A percentile compares a stretch with the other conserved stretches of the same genome.
These are phyloP conservation scores for Tangara arthus DNA, from an alignment of 2,797 vertebrate genomes.

Conservation along the genomic window DNA sequence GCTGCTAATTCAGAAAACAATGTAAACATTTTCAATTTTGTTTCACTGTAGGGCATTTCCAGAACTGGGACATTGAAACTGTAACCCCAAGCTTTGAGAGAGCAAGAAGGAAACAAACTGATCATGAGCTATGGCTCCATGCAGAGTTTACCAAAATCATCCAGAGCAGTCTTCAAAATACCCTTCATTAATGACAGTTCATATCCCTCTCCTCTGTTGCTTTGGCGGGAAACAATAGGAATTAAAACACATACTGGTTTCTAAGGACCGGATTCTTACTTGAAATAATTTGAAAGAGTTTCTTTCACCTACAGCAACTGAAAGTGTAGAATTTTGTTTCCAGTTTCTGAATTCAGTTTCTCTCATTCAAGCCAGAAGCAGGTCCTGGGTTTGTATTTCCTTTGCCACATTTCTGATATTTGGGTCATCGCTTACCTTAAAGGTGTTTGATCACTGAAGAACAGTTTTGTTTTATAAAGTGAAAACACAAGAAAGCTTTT, in stretches of 20 bases:
- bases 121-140: neutral
- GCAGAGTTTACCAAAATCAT: neutral
- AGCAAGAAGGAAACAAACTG: neutral
- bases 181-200: neutral
- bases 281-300: neutral
- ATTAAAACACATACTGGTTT: neutral
- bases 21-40: neutral
- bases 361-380: neutral
- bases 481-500: neutral
- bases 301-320: neutral
- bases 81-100: neutral
- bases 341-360: neutral
- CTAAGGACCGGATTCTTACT: neutral
- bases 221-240: neutral
- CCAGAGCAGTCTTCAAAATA: neutral
- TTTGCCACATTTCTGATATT: neutral
- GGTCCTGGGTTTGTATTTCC: neutral
- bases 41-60: neutral
- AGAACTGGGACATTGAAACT: neutral
- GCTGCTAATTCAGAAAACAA: conserved; percentile 5
- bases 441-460: neutral
- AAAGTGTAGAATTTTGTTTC: neutral
- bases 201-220: neutral
- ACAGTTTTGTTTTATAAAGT: neutral
- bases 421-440: neutral